phyloP scores from a whole-genome alignment of 2,113 vertebrate genomes.

The Sander lucioperca region DNA sequence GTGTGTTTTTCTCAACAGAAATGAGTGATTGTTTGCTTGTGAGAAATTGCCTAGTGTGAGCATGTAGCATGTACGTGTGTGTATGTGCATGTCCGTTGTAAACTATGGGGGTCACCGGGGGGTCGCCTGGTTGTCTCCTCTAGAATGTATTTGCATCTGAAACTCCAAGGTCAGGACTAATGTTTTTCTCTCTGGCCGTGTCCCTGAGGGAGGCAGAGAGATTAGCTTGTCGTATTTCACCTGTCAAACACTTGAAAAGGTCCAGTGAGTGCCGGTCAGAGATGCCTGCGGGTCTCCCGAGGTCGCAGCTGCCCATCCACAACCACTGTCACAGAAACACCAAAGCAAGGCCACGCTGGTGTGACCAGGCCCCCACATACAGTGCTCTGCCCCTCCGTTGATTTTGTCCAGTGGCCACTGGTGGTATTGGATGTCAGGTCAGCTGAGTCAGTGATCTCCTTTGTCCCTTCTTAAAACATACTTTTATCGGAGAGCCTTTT shows the following conservation, averaged over 20 bases:
- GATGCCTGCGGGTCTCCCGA: slow-evolving; percentile 36
- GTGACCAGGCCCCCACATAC: no score
- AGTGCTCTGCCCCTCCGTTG: no score
- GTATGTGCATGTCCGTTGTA: slow-evolving; percentile 33
- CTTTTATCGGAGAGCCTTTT: no score
- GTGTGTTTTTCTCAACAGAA: slow-evolving; percentile 2
- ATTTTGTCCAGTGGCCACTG: no score
- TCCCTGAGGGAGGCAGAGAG: slow-evolving; percentile 68
- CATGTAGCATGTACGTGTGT: slow-evolving; percentile 15
- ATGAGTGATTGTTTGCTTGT: slow-evolving; percentile 34
- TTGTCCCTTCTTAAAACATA: no score
- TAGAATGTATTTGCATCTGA: slow-evolving; percentile 75
- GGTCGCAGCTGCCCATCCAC: slow-evolving; percentile 59
- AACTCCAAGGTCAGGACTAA: slow-evolving; percentile 76
- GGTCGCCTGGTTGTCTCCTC: slow-evolving; percentile 66
- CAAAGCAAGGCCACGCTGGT: background rate
- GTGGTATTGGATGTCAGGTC: no score
- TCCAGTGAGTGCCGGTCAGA: slow-evolving; percentile 24
- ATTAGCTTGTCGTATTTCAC: slow-evolving; percentile 80
- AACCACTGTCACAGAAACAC: slow-evolving; percentile 7
- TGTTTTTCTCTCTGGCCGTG: slow-evolving; percentile 68
- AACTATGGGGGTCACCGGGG: slow-evolving; percentile 40
- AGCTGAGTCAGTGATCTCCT: no score
- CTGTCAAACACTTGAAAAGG: slow-evolving; percentile 74
- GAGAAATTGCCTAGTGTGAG: slow-evolving; percentile 25